Evolutionary conservation across 1,140 invertebrate genomes (phyloP).

Genomic region (Conus betulinus): DNA sequence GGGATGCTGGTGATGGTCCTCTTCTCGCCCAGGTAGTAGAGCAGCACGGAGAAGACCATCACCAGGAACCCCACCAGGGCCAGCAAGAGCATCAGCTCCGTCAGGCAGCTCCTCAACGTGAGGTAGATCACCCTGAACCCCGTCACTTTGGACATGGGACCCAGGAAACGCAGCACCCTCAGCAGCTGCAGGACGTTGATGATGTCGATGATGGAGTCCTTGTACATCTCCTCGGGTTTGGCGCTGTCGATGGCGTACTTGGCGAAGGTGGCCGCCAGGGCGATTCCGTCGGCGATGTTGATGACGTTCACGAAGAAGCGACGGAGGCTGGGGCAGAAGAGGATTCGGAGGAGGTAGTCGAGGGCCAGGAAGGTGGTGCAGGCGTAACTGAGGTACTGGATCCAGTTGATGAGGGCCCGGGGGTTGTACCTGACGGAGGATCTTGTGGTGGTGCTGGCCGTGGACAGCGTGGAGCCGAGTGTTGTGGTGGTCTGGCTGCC

Average conservation of each 20-base stretch:
- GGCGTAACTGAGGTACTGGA: slow-evolving; percentile 57
- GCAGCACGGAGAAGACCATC: slow-evolving; percentile 54
- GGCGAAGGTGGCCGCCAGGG: slow-evolving; percentile 80
- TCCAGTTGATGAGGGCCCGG: background rate
- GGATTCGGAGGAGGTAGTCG: slow-evolving; percentile 61
- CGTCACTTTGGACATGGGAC: slow-evolving; percentile 85
- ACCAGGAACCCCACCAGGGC: slow-evolving; percentile 56
- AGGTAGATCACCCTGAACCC: slow-evolving; percentile 91
- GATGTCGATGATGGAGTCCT: slow-evolving; percentile 45
- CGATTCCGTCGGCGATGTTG: slow-evolving; percentile 98
- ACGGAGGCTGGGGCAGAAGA: slow-evolving; percentile 71
- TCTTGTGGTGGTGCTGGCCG: background rate
- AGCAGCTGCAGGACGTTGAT: slow-evolving; percentile 91
- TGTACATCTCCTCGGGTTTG: slow-evolving; percentile 47
- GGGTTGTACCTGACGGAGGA: background rate
- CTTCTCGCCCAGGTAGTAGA: slow-evolving; percentile 77
- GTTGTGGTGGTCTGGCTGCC: background rate
- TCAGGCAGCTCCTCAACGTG: slow-evolving; percentile 76
- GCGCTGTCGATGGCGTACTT: slow-evolving; percentile 44
- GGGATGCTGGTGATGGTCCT: slow-evolving; percentile 84
- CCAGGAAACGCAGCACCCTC: slow-evolving; percentile 97
- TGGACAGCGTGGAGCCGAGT: background rate
- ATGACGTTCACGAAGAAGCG: slow-evolving; percentile 85
- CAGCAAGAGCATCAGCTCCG: slow-evolving; percentile 60
- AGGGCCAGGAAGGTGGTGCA: slow-evolving; percentile 74